Conservation (phyloP, 2,113 vertebrate genomes). For the Pseudopodoces humilis region DNA sequence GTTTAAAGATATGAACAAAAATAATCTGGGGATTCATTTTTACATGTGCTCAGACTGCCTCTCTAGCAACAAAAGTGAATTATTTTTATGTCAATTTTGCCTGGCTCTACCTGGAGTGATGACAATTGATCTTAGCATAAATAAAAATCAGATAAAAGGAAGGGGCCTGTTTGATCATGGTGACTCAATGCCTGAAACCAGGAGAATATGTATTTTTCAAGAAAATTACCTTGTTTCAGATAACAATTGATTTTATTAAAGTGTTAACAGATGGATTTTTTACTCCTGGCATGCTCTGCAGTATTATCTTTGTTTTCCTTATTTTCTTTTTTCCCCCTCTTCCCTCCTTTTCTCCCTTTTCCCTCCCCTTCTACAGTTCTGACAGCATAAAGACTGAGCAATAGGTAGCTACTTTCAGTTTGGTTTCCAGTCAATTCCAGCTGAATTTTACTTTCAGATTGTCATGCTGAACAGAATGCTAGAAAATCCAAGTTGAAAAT, state of each 20-base stretch:
- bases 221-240: background rate
- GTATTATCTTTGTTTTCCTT: background rate
- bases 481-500: conserved; percentile 19
- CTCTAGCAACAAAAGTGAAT: background rate
- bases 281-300: background rate
- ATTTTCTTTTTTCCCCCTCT: background rate
- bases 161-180: background rate
- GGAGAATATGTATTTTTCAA: background rate
- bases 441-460: conserved; percentile 23
- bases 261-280: background rate
- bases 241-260: background rate
- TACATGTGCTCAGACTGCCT: background rate
- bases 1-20: background rate
- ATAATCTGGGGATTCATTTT: background rate
- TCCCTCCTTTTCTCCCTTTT: background rate
- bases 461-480: background rate
- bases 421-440: background rate
- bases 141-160: background rate
- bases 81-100: background rate
- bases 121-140: background rate
- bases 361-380: background rate
- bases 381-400: background rate
- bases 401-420: background rate
- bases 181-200: background rate
- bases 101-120: background rate